Percentiles rank a stretch among this genome's conserved stretches.
Evolutionary conservation across 2,888 invertebrate species (phyloP).

Genomic region (Margaritifera margaritifera): DNA sequence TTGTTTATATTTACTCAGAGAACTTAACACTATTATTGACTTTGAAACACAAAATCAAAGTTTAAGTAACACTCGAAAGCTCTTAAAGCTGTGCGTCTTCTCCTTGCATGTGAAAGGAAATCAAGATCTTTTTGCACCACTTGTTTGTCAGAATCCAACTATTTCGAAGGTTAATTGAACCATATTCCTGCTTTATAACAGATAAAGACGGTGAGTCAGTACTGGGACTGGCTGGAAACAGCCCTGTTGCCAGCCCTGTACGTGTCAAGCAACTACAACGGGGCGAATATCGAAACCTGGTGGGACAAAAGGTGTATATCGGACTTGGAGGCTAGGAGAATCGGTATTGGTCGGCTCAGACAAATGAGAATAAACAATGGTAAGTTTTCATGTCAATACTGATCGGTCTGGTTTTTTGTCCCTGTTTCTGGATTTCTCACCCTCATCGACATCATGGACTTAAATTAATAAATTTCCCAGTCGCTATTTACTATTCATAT

Average conservation of each 20-base stretch:
- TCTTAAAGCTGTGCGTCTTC: no score
- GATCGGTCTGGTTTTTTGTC: not conserved
- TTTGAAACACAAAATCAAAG: no score
- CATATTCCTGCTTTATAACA: slow-evolving; percentile 17
- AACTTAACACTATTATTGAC: no score
- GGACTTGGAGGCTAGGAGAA: slow-evolving; percentile 65
- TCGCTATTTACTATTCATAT: no score
- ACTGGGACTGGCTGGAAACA: slow-evolving; percentile 66
- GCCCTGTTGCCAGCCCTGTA: slow-evolving; percentile 67
- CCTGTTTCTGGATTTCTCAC: no score
- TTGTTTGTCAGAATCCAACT: not conserved
- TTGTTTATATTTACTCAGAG: no score
- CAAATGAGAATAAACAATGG: slow-evolving; percentile 70
- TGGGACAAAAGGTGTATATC: slow-evolving; percentile 67
- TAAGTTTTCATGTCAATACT: slow-evolving; percentile 22
- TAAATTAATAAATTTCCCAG: no score
- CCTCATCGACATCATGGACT: no score
- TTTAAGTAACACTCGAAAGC: no score
- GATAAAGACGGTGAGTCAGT: slow-evolving; percentile 57
- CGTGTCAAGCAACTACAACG: slow-evolving; percentile 65
- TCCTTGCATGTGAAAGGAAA: no score
- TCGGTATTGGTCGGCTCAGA: slow-evolving; percentile 68
- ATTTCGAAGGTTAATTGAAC: not conserved
- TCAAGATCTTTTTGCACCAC: not conserved
- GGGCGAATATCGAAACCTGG: slow-evolving; percentile 63